These are phyloP conservation scores for Zoanthus sociatus DNA, from an alignment of 92 coral and sea anemone species.

Conservation along the genomic window DNA sequence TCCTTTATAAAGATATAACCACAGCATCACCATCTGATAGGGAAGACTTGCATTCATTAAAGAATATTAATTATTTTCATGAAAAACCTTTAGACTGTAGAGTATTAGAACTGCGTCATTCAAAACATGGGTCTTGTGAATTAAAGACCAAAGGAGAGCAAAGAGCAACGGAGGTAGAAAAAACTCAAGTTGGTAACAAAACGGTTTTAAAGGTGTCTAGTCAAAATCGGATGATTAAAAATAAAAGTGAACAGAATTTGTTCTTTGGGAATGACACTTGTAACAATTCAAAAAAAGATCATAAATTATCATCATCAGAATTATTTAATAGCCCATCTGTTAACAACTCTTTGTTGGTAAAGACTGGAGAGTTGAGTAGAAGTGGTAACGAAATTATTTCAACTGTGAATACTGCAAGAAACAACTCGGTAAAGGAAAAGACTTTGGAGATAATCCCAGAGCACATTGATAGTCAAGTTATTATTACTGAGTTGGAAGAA, in stretches of 20 bases:
- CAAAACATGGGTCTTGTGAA: neutral
- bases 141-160: neutral
- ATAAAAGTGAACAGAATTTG: neutral
- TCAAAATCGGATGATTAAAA: neutral
- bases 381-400: neutral
- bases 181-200: neutral
- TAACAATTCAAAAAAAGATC: neutral
- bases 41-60: neutral
- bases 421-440: slow-evolving; percentile 36
- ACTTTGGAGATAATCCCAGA: slow-evolving; percentile 74
- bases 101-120: neutral
- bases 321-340: neutral
- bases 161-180: neutral
- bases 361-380: neutral
- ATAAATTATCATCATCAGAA: neutral
- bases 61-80: neutral
- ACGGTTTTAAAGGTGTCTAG: neutral
- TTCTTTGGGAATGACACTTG: neutral
- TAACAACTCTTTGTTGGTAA: neutral
- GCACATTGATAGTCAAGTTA: slow-evolving; percentile 70
- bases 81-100: neutral
- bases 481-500: slow-evolving; percentile 78
- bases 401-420: slow-evolving; percentile 19
- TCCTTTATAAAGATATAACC: neutral
- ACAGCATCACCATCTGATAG: slow-evolving; percentile 5